Conservation (phyloP, 23 tunicate species). For the Phallusia fumigata region DNA sequence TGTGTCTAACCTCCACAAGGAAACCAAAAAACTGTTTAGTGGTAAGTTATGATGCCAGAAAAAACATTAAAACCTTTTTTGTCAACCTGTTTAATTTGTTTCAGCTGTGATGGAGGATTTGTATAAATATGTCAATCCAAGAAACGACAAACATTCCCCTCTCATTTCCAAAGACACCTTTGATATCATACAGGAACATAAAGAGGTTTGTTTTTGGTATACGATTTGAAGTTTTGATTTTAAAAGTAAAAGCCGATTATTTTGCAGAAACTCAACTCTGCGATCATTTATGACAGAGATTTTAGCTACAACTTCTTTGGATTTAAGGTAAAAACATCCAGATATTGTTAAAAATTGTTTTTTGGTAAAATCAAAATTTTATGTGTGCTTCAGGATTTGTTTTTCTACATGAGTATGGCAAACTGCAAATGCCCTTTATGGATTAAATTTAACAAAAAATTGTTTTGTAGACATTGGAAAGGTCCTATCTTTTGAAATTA, state of each 20-base stretch:
- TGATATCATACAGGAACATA: constrained; percentile 81
- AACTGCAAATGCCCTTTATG: too few species aligned
- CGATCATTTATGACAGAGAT: constrained; percentile 95
- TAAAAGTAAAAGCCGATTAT: not conserved
- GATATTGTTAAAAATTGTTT: not conserved
- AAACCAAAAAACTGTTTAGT: constrained; percentile 89
- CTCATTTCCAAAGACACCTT: constrained; percentile 73
- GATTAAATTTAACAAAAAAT: not conserved
- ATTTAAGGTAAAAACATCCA: constrained; percentile 60
- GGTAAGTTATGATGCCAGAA: constrained; percentile 9
- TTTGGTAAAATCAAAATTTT: too few species aligned
- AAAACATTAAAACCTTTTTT: not conserved
- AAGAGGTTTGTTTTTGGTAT: constrained; percentile 45
- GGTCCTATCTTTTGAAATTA: constrained; percentile 92
- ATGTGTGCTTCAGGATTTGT: too few species aligned
- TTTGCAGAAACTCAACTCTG: constrained; percentile 81
- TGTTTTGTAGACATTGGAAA: constrained; percentile 76
- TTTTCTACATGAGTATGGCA: too few species aligned
- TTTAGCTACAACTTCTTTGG: constrained; percentile 98
- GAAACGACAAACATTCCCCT: constrained; percentile 76
- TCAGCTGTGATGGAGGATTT: constrained; percentile 91
- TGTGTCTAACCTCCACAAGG: constrained; percentile 97
- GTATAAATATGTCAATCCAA: constrained; percentile 73
- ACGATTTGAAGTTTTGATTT: not conserved
- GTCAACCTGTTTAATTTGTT: not conserved